Percentiles rank a stretch among this genome's conserved stretches.
phyloP scores from a whole-genome alignment of 2,888 invertebrate genomes.

The Amblyteles armatorius region DNA sequence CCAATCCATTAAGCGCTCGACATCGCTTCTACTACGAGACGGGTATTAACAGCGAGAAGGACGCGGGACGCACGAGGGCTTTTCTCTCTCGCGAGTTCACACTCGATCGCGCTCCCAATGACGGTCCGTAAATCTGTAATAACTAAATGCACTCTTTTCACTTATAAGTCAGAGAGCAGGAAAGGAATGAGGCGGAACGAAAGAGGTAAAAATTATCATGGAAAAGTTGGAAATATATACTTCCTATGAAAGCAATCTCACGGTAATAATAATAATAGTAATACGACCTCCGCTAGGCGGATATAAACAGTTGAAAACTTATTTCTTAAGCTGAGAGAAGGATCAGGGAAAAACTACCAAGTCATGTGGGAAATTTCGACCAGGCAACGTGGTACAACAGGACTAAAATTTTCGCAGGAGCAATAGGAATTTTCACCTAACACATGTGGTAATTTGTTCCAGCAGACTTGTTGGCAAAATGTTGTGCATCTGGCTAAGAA shows the following conservation, averaged over 20 bases:
- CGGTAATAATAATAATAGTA: not conserved
- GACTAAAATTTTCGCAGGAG: too few species aligned
- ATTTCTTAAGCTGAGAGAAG: not conserved
- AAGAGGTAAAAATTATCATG: not conserved
- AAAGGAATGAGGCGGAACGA: not conserved
- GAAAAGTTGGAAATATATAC: not conserved
- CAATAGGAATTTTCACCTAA: too few species aligned
- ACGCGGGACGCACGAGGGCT: slow-evolving; percentile 17
- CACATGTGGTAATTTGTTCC: too few species aligned
- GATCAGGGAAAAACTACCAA: too few species aligned
- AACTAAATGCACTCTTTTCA: slow-evolving; percentile 34
- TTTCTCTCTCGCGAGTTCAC: slow-evolving; percentile 40
- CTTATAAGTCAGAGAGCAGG: slow-evolving; percentile 24
- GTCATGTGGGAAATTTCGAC: too few species aligned
- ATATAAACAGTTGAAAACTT: not conserved
- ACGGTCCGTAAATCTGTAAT: slow-evolving; percentile 25
- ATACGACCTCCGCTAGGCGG: not conserved
- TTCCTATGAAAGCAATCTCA: not conserved
- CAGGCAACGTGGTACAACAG: too few species aligned
- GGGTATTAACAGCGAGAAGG: slow-evolving; percentile 25
- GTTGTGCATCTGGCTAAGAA: too few species aligned
- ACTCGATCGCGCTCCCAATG: slow-evolving; percentile 30
- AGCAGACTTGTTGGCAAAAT: too few species aligned
- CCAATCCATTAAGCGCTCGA: slow-evolving; percentile 65
- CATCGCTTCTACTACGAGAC: slow-evolving; percentile 20